A percentile compares a stretch with the other conserved stretches of the same genome.
phyloP scores from a whole-genome alignment of 2,888 invertebrate genomes.

The Chrysolina haemoptera region DNA sequence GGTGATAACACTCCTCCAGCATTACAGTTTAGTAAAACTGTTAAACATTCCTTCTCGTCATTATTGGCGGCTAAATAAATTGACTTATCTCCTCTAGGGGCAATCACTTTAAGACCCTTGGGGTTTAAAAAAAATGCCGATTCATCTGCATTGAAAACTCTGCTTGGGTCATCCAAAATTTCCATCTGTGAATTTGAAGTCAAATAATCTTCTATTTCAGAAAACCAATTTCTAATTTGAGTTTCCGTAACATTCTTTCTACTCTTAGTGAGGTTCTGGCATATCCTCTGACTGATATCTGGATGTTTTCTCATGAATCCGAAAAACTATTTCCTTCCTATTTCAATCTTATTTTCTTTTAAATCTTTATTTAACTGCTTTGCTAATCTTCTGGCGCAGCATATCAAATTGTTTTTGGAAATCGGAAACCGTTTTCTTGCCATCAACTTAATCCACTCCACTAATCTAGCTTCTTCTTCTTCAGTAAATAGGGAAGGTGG shows the following conservation, averaged over 20 bases:
- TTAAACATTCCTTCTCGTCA: conserved; percentile 35
- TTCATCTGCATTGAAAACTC: conserved; percentile 41
- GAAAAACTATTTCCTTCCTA: conserved; percentile 13
- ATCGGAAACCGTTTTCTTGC: too few relatives aligned
- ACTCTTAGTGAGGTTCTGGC: background rate
- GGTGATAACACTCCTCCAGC: conserved; percentile 20
- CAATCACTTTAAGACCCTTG: conserved; percentile 36
- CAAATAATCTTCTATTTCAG: too few relatives aligned
- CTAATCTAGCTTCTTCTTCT: conserved; percentile 32
- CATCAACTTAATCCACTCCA: too few relatives aligned
- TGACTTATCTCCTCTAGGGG: conserved; percentile 33
- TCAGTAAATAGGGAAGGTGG: conserved; percentile 12
- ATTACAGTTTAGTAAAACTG: conserved; percentile 35
- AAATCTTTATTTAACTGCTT: too few relatives aligned
- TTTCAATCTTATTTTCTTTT: background rate
- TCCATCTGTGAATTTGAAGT: background rate
- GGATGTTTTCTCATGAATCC: conserved; percentile 32
- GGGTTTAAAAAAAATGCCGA: conserved; percentile 39
- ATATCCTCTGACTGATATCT: conserved; percentile 11
- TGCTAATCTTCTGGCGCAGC: too few relatives aligned
- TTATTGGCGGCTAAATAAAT: conserved; percentile 30
- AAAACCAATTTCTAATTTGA: too few relatives aligned
- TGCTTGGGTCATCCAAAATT: conserved; percentile 24
- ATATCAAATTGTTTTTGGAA: too few relatives aligned
- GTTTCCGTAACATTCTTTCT: too few relatives aligned